phyloP scores from a whole-genome alignment of 2,888 invertebrate species.

The Fragum whitleyi region DNA sequence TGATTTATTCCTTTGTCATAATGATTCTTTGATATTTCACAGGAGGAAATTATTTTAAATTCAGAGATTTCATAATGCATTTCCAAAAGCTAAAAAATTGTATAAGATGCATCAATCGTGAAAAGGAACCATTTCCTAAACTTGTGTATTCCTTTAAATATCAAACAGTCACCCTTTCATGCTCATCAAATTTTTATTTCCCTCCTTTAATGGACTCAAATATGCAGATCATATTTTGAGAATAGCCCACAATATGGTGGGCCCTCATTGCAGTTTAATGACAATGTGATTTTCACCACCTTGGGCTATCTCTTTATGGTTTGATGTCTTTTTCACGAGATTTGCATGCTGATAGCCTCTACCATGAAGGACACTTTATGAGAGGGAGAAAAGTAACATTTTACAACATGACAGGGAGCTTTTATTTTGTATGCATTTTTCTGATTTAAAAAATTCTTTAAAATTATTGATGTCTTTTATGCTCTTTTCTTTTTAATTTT shows the following conservation, averaged over 20 bases:
- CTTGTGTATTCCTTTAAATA: no score
- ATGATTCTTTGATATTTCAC: no score
- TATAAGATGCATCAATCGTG: no score
- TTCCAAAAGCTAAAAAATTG: no score
- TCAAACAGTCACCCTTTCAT: background rate
- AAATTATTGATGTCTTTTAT: no score
- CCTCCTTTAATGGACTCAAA: background rate
- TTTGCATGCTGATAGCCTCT: slow-evolving; percentile 13
- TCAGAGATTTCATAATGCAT: no score
- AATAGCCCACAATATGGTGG: background rate
- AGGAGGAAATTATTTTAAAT: no score
- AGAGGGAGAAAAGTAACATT: background rate
- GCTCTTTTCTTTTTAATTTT: no score
- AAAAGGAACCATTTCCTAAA: no score
- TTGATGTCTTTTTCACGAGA: slow-evolving; percentile 20
- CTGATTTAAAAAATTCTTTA: no score
- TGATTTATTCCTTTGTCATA: no score
- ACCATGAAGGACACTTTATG: slow-evolving; percentile 3
- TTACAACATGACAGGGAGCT: background rate
- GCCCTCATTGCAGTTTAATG: slow-evolving; percentile 20
- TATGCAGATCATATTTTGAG: background rate
- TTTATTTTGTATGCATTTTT: no score
- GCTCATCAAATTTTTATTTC: background rate
- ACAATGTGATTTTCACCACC: slow-evolving; percentile 21
- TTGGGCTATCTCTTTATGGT: background rate